Evolutionary conservation across 2,113 vertebrate genomes (phyloP).

Genomic region (Oryzias celebensis): DNA sequence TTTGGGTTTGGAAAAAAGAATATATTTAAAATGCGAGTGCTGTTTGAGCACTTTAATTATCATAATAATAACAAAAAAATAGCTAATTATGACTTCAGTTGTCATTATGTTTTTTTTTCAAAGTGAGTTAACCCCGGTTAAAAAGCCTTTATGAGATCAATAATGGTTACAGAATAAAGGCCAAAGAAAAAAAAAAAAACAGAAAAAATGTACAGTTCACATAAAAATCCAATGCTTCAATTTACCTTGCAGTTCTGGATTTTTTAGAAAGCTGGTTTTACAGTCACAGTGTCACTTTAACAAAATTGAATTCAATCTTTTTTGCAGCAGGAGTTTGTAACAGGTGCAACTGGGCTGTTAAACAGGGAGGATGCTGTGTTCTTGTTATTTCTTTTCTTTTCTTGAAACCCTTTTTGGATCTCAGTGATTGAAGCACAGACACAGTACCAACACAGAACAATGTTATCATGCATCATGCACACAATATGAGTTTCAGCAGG

Average conservation of each 20-base stretch:
- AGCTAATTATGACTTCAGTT: no score
- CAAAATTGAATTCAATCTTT: slow-evolving; percentile 31
- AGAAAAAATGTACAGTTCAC: neutral
- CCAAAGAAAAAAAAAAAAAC: no score
- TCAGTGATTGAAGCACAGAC: slow-evolving; percentile 15
- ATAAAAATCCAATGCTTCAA: slow-evolving; percentile 2
- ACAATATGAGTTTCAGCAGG: slow-evolving; percentile 40
- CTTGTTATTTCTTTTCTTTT: slow-evolving; percentile 3
- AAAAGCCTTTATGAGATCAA: no score
- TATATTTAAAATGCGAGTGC: no score
- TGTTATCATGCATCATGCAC: slow-evolving; percentile 34
- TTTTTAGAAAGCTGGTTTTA: slow-evolving; percentile 22
- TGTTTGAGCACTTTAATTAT: no score
- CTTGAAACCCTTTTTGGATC: slow-evolving; percentile 18
- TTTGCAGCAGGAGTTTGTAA: slow-evolving; percentile 21
- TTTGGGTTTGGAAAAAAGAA: no score
- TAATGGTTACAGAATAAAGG: no score
- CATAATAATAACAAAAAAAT: no score
- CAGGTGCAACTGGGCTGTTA: slow-evolving; percentile 20
- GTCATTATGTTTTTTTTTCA: no score
- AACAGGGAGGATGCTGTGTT: slow-evolving; percentile 13
- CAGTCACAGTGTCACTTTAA: slow-evolving; percentile 10
- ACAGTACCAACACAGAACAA: slow-evolving; percentile 33
- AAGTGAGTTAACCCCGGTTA: no score
- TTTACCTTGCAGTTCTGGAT: slow-evolving; percentile 17